Percentiles rank a stretch among this genome's conserved stretches.
phyloP scores from a whole-genome alignment of 2,797 vertebrate genomes.

The Nannoperca australis region DNA sequence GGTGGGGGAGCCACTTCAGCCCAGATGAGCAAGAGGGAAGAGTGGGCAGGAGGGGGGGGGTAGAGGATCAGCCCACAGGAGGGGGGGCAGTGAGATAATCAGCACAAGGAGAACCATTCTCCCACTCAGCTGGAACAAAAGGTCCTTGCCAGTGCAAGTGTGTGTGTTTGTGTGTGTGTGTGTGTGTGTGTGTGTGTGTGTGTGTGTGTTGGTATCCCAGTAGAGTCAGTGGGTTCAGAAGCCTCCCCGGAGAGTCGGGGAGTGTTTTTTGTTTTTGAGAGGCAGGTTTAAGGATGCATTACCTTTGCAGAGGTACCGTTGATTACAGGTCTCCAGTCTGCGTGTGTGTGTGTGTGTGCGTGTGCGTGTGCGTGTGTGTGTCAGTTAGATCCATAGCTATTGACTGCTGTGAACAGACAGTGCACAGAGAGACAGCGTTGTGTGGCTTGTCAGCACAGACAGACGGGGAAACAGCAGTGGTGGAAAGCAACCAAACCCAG shows the following conservation, averaged over 20 bases:
- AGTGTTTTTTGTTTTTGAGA: constrained; percentile 42
- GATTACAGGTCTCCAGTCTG: constrained; percentile 4
- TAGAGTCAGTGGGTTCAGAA: constrained; percentile 50
- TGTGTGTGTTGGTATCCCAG: constrained; percentile 49
- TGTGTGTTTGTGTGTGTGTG: constrained; percentile 45
- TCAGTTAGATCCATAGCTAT: constrained; percentile 30
- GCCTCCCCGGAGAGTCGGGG: constrained; percentile 42
- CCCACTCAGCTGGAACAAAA: constrained; percentile 77
- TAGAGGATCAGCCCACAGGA: constrained; percentile 37
- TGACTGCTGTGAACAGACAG: constrained; percentile 23
- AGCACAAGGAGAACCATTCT: constrained; percentile 79
- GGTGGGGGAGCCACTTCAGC: constrained; percentile 64
- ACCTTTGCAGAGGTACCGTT: constrained; percentile 41
- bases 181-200: constrained; percentile 42
- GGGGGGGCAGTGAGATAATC: constrained; percentile 74
- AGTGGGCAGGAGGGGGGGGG: constrained; percentile 28
- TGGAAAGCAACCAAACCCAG: constrained; percentile 6
- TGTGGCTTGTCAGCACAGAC: constrained; percentile 24
- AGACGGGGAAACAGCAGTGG: neutral
- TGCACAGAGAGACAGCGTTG: constrained; percentile 12
- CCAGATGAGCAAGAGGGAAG: constrained; percentile 52
- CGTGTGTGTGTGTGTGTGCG: constrained; percentile 4
- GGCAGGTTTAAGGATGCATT: constrained; percentile 36
- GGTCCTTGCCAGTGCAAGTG: constrained; percentile 55
- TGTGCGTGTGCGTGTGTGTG: constrained; percentile 5